phyloP scores from a whole-genome alignment of 2,113 vertebrate species.

The Elephas maximus region DNA sequence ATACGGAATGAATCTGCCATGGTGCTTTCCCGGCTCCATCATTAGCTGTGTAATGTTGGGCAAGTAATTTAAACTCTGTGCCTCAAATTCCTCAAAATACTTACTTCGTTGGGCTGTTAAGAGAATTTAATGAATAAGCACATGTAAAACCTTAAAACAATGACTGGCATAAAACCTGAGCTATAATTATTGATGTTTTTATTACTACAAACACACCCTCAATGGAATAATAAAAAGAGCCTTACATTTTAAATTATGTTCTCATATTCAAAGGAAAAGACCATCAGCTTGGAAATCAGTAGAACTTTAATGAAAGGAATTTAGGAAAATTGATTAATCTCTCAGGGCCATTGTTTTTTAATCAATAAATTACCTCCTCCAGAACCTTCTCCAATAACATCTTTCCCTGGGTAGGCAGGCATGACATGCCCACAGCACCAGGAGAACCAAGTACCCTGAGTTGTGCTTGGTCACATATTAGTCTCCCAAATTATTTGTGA shows the following conservation, averaged over 20 bases:
- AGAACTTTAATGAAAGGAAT: conserved; percentile 50
- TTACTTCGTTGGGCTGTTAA: neutral
- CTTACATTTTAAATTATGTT: conserved; percentile 21
- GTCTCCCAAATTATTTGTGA: neutral
- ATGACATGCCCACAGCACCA: neutral
- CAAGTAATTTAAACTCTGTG: neutral
- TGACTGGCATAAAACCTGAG: neutral
- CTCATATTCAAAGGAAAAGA: conserved; percentile 54
- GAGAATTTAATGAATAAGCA: conserved; percentile 38
- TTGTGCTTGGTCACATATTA: neutral
- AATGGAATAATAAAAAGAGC: neutral
- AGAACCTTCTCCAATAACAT: neutral
- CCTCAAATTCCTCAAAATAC: neutral
- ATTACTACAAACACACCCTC: conserved; percentile 20
- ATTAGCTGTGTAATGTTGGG: neutral
- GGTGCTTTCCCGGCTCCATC: no score
- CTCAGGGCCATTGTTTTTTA: neutral
- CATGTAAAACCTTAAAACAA: neutral
- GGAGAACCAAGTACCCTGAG: neutral
- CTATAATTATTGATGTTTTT: conserved; percentile 40
- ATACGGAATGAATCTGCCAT: accelerated
- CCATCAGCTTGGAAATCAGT: neutral
- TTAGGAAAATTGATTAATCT: conserved; percentile 65
- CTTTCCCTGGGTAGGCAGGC: neutral
- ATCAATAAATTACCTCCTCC: neutral